A percentile compares a stretch with the other conserved stretches of the same genome.
These are phyloP conservation scores for Cichladusa arquata DNA, from an alignment of 2,113 vertebrate genomes.

Conservation along the genomic window DNA sequence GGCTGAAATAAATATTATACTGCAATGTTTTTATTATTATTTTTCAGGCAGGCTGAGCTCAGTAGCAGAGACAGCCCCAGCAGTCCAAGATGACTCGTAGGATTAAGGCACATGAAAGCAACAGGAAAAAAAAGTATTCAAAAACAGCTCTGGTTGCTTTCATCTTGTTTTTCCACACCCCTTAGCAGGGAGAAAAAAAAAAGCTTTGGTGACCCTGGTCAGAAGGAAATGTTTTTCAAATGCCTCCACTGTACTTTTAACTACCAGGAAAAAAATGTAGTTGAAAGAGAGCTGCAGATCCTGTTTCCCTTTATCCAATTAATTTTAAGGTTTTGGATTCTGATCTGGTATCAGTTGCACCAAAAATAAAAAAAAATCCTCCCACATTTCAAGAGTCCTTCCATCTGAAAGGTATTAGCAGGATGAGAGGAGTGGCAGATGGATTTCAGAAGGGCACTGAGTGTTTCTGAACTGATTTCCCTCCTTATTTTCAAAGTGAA, in stretches of 20 bases:
- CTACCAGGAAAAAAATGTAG: neutral
- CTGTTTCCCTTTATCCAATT: slow-evolving; percentile 14
- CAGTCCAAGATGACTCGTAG: neutral
- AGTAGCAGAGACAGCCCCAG: neutral
- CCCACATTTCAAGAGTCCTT: neutral
- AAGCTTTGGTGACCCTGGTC: neutral
- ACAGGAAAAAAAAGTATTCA: neutral
- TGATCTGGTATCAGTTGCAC: neutral
- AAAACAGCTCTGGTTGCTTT: neutral
- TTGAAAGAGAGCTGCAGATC: neutral
- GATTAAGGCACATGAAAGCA: slow-evolving; percentile 11
- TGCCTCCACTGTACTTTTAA: slow-evolving; percentile 18
- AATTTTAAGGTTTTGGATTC: neutral
- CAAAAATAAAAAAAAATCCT: neutral
- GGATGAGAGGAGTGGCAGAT: neutral
- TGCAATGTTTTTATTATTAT: neutral
- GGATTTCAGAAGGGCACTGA: neutral
- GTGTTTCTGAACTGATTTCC: neutral
- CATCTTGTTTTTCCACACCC: slow-evolving; percentile 42
- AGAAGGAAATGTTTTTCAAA: slow-evolving; percentile 31
- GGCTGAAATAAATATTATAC: neutral
- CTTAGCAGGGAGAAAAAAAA: neutral
- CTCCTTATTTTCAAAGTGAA: neutral
- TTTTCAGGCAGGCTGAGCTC: neutral
- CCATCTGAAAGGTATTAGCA: neutral